Evolutionary conservation across 2,113 vertebrate species (phyloP), one percentile per base, ranked within the genome.

Genomic region (Etheostoma cragini): DNA sequence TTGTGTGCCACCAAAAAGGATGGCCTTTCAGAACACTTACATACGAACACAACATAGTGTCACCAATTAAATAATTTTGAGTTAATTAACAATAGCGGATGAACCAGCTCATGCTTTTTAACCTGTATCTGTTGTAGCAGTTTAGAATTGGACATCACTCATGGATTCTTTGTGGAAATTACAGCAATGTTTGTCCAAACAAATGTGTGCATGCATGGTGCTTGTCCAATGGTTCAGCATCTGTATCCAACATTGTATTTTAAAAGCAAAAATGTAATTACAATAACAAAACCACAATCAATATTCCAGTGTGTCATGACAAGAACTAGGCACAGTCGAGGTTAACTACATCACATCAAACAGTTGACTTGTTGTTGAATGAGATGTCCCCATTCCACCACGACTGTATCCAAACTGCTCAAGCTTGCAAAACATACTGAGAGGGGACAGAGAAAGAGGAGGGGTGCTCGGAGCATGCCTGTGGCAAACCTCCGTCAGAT

Each of bases 401-500:
- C 6, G 7, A 58, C 83, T 61, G 80, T 80, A 87, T 74, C 38
- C 2, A 45, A 92, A 82, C 77, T 61, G 78, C 84, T 89, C 89
- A 89, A 87, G 88, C 89, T 87, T 90, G 83, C 78, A 12, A 83
- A 88, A 90, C 88, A 80, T 57, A 72, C 61, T 61, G 86, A 87
- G 87, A 76, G 56, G 57, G 82, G 84, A 75, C 86, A 79, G 82
- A 75, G 76, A 22, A 17, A 76, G 80, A 71, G 71, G 75, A 78
- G 83, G 91, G 83, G 83, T 60, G 88, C 93, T 90, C 45, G 0
- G 82, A 87, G 92, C 92, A 84, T 45, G 92, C 93, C 92, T 65
- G 82, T 80, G 92, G 93, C 92, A 93, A 93, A 92, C 85, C 91
- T 90, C 91, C 68, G 65, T 93, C 91, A 91, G 71, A 93, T 91